Evolutionary conservation across 2,888 invertebrate species (phyloP).

Genomic region (Hirtodrosophila histrioides): DNA sequence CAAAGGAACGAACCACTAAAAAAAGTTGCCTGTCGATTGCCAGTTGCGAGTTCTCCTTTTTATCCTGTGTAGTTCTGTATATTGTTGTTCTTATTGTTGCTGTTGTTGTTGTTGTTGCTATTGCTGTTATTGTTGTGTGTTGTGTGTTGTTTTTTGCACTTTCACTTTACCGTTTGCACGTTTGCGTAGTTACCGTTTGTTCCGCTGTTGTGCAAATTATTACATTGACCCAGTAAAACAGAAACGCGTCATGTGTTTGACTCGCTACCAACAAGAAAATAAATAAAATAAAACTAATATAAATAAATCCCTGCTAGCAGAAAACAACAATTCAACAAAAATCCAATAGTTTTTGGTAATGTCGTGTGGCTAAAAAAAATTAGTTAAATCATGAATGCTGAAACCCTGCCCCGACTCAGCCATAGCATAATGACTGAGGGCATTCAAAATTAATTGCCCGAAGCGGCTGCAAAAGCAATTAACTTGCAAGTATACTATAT

Average conservation of each 20-base stretch:
- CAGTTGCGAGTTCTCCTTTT: constrained; percentile 36
- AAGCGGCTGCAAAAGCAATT: constrained; percentile 51
- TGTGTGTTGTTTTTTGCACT: constrained; percentile 48
- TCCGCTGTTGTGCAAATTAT: constrained; percentile 66
- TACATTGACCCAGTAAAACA: constrained; percentile 73
- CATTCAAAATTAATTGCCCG: constrained; percentile 37
- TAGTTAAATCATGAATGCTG: constrained; percentile 11
- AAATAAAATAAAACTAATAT: background rate
- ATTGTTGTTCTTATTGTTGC: constrained; percentile 2
- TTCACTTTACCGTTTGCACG: constrained; percentile 59
- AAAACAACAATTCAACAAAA: constrained; percentile 11
- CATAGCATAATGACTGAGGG: constrained; percentile 8
- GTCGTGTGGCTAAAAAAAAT: constrained; percentile 6
- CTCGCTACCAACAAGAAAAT: constrained; percentile 10
- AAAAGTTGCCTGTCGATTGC: constrained; percentile 55
- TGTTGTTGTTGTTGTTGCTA: constrained; percentile 23
- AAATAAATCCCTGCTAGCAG: constrained; percentile 2
- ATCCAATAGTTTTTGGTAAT: background rate
- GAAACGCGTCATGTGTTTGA: constrained; percentile 31
- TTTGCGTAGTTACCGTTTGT: constrained; percentile 62
- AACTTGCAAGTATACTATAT: constrained; percentile 32
- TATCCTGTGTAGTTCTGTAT: constrained; percentile 6
- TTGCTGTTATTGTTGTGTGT: constrained; percentile 1
- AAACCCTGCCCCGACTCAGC: constrained; percentile 6
- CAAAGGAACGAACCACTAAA: constrained; percentile 61